Base-by-base conservation (phyloP, 2,113 vertebrate genomes). In the Rana temporaria region DNA sequence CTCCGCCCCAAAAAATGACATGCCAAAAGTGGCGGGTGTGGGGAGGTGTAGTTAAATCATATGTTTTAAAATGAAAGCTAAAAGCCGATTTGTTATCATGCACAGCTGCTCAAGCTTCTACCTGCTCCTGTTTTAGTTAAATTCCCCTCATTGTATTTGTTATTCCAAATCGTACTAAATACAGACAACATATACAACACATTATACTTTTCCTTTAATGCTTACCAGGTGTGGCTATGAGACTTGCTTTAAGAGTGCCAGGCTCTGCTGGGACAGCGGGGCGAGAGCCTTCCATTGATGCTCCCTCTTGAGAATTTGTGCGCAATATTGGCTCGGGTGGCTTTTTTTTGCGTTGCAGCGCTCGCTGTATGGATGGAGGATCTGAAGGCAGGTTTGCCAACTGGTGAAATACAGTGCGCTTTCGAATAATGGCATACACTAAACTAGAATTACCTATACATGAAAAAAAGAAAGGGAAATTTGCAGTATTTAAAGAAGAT, bases 381-480 rank as follows among this genome's bases (percentile, higher is more conserved):
- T 99, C 98, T 0, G 95, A 95, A 59, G 97, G 96, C 60, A 99
- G 86, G 90, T 98, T 99, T 87, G 96, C 98, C 90, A 99, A 90
- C 91, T 98, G 97, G 86, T 99, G 98, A 89, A 99, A 99, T 26
- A 97, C 93, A 0, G 95, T 96, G 19, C 98, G 95, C 86, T 99
- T 99, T 69, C 98, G 97, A 89, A 99, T 99, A 87, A 99, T 97
- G 85, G 97, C 96, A 0, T 99, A 99, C 17, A 99, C 97, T 88
- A 99, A 86, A 86, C 97, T 99, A 78, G 96, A 98, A 91, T 99
- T 99, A 68, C 98, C 98, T 99, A 89, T 0, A 82, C 12, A 84
- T 26, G 85, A 56, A n/a, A 79, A 72, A 0, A 32, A 70, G 82
- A 4, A 55, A 17, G 7, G 5, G 14, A 22, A 55, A 55, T 11